Base-by-base conservation (phyloP, 2,888 invertebrate genomes). In the Epicampocera succincta region DNA sequence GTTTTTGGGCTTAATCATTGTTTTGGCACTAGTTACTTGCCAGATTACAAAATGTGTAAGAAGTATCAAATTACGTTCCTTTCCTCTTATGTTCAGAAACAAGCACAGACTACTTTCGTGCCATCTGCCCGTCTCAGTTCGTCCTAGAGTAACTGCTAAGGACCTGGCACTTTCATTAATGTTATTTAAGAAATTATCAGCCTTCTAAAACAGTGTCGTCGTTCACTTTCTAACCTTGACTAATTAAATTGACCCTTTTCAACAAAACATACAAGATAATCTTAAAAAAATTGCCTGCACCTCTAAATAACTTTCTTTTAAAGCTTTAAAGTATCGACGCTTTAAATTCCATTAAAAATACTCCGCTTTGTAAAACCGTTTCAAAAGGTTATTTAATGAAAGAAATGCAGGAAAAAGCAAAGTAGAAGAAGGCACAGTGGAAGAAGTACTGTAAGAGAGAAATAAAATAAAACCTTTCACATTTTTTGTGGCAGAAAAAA, bases 401-500 rank as follows among this genome's bases (percentile, higher is more conserved):
- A 54, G 44, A 63, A 73, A 46, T 54, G 17, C 15, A 19, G 38
- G 33, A 69, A 46, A 69, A 33, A 19, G 42, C 0, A 19, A 50
- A 48, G 15, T n/a, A 48, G 11, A 38, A n/a, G 40, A 44, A 50
- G 19, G 6, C 17, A 9, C 17, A 33, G 50, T 44, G 13, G 42
- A 63, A 73, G 54, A 52, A 73, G 33, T 42, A 21, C 13, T n/a
- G 11, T 12, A 52, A 40, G 19, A 17, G 2, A 72, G 19, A 46
- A 73, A 56, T 63, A 33, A 54, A 33, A 54, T 56, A 54, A 52
- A 71, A 82, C 82, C 82, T 82, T 82, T 82, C 82, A 82, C 82
- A 82, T 82, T 82, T 74, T 82, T 71, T 52, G 13, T 44, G 33
- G 66, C 29, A 25, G n/a, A 25, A 66, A 61, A 60, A 40, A 46